Percentiles rank a stretch among this genome's conserved stretches.
phyloP scores from a whole-genome alignment of 2,888 invertebrate species.

The Thereva nobilitata region DNA sequence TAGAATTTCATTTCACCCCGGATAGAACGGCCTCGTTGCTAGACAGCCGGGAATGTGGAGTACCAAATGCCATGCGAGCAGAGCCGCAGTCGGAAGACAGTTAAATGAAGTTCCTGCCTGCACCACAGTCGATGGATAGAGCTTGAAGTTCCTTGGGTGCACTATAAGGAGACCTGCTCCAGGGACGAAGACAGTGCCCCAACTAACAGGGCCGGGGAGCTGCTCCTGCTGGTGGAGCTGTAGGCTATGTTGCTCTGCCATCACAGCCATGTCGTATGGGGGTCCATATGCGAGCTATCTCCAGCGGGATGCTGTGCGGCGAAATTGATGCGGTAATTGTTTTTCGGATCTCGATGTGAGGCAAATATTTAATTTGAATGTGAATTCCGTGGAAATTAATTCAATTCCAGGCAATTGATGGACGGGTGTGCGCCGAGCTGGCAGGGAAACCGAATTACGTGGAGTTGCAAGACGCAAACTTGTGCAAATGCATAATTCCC shows the following conservation, averaged over 20 bases:
- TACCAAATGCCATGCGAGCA: not conserved
- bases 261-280: not conserved
- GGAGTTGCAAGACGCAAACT: no score
- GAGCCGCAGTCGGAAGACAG: no score
- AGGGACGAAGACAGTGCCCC: no score
- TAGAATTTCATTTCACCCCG: constrained; percentile 26
- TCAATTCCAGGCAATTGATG: constrained; percentile 7
- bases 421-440: not conserved
- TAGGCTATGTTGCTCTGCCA: constrained; percentile 10
- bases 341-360: constrained; percentile 19
- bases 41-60: constrained; percentile 18
- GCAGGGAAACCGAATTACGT: no score
- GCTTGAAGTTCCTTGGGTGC: no score
- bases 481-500: no score
- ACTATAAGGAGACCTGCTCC: no score
- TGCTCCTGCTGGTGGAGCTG: not conserved
- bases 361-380: constrained; percentile 27
- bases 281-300: not conserved
- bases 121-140: no score
- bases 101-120: no score
- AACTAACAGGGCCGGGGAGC: no score
- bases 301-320: not conserved
- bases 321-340: constrained; percentile 30
- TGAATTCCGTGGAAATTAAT: constrained; percentile 28
- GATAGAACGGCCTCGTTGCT: not conserved